A percentile compares a stretch with the other conserved stretches of the same genome.
Conservation (phyloP, 1,140 invertebrate genomes). For the Epicauta chinensis region DNA sequence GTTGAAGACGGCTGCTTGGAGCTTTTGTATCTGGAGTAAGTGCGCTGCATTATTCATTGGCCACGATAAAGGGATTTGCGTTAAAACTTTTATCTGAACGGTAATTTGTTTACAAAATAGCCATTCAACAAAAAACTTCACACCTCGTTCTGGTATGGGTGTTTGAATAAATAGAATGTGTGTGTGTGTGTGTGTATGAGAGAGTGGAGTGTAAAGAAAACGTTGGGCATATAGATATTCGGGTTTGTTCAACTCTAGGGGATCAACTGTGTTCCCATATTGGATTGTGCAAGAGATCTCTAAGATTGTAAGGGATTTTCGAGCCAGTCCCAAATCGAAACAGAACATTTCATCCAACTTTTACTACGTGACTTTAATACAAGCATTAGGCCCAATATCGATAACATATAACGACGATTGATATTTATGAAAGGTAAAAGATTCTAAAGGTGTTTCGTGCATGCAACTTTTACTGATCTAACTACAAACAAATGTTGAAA, state of each 20-base stretch:
- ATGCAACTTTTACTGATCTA: too few relatives aligned
- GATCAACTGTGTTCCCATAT: conserved; percentile 36
- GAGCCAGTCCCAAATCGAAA: conserved; percentile 41
- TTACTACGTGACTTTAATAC: conserved; percentile 42
- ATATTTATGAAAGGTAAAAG: conserved; percentile 42
- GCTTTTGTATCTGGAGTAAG: conserved; percentile 22
- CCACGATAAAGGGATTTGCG: conserved; percentile 40
- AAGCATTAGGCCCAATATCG: conserved; percentile 32
- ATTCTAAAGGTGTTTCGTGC: conserved; percentile 36
- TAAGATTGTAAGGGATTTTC: conserved; percentile 44
- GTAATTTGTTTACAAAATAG: conserved; percentile 43
- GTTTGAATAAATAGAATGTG: conserved; percentile 40
- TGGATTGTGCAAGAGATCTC: conserved; percentile 43
- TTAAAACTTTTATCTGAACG: conserved; percentile 40
- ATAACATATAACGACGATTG: conserved; percentile 38
- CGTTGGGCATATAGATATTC: conserved; percentile 19
- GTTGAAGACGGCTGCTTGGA: conserved; percentile 12
- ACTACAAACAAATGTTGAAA: too few relatives aligned
- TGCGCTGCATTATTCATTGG: conserved; percentile 40
- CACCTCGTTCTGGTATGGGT: conserved; percentile 31
- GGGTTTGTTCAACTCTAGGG: conserved; percentile 32
- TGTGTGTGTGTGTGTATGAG: too few relatives aligned
- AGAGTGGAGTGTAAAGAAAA: not conserved
- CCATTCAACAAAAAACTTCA: conserved; percentile 31
- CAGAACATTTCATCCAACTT: conserved; percentile 42